Evolutionary conservation across 2,888 invertebrate species (phyloP), one percentile per base, ranked within the genome.

Genomic region (Standfussiana lucernea): DNA sequence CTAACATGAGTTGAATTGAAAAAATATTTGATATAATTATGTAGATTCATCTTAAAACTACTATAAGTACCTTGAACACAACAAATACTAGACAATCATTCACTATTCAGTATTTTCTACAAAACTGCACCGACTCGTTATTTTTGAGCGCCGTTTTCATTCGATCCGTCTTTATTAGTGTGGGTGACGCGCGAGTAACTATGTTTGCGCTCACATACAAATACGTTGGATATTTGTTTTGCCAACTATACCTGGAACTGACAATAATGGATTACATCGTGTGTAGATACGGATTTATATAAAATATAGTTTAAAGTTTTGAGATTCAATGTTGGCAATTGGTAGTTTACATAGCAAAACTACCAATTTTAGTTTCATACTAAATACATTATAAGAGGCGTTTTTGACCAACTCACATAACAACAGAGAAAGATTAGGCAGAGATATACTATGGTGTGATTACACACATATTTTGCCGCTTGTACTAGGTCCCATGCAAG

Each of bases 121-220:
- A 37, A 65, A 37, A 28, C 40, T 28, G 45, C 35, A 72, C 3
- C n/a, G 35, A 79, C 69, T 28, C 7, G 72, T 79, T 79, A 83
- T 61, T 81, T 81, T 83, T 69, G 61, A 81, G 61, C 42, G 45
- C 40, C 24, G 78, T 28, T 74, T 79, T 61, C 62, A 74, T 68
- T 79, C 80, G 40, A 68, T 82, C 64, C 28, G 53, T 82, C 70
- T 84, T 80, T 84, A 80, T 84, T 84, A 82, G 37, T 32, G 66
- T 56, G 45, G 40, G 67, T 84, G 80, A 84, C 74, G 59, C n/a
- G 67, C 32, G 37, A 53, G 50, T 74, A 53, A 74, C 80, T 67
- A 66, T 74, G 67, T 74, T 79, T 71, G 73, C 70, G 50, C 79
- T 61, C 59, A 21, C 67, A 74, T 50, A 72, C 68, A 68, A 61